phyloP scores from a whole-genome alignment of 2,797 vertebrate genomes.

The Oryzias sinensis region DNA sequence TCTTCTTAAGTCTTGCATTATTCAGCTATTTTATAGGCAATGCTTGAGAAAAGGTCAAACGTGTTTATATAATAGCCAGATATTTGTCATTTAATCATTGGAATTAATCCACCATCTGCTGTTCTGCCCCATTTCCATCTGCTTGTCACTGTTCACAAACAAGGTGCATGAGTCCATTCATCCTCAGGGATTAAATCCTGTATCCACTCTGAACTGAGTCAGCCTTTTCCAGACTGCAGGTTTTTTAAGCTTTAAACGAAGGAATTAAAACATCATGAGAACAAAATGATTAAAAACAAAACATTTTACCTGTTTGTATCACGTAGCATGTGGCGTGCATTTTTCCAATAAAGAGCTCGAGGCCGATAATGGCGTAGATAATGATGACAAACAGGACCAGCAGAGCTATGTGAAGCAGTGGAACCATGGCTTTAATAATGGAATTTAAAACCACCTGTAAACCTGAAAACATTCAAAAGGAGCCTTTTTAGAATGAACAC shows the following conservation, averaged over 20 bases:
- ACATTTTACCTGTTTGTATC: constrained; percentile 83
- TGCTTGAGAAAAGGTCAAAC: constrained; percentile 31
- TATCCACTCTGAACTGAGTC: constrained; percentile 11
- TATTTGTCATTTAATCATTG: constrained; percentile 62
- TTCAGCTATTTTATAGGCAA: constrained; percentile 16
- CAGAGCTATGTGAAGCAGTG: constrained; percentile 96
- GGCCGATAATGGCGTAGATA: constrained; percentile 99
- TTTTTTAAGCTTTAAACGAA: neutral
- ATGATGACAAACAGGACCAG: constrained; percentile 99
- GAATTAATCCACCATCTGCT: constrained; percentile 66
- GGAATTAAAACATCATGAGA: neutral
- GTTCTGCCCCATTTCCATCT: constrained; percentile 34
- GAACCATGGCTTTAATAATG: constrained; percentile 99
- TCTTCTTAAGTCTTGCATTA: constrained; percentile 14
- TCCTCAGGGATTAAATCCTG: constrained; percentile 31
- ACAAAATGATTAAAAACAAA: neutral
- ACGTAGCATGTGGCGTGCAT: constrained; percentile 96
- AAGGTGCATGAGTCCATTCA: constrained; percentile 46
- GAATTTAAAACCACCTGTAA: constrained; percentile 99
- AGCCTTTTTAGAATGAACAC: too few species aligned
- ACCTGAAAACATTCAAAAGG: constrained; percentile 75
- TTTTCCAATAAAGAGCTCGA: constrained; percentile 99
- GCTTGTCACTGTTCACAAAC: constrained; percentile 41
- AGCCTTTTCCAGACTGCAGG: neutral
- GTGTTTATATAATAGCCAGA: constrained; percentile 57